phyloP scores from a whole-genome alignment of 2,888 invertebrate genomes.

The Campopleginae sp. region DNA sequence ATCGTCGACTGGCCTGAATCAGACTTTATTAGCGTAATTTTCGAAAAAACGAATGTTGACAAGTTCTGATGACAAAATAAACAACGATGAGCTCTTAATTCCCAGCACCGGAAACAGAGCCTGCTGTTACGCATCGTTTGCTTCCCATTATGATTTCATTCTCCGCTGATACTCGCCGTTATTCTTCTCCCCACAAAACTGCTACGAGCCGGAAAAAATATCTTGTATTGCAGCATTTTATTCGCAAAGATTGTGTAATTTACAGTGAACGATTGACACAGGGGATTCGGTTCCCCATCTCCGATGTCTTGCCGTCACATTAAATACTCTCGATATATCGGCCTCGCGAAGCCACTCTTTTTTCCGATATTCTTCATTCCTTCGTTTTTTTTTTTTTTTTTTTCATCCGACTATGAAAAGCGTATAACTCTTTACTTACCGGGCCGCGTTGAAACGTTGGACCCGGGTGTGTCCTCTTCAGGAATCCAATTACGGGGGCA shows the following conservation, averaged over 20 bases:
- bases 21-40: neutral
- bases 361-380: neutral
- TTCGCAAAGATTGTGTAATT: neutral
- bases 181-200: neutral
- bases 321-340: slow-evolving; percentile 11
- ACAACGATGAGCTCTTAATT: neutral
- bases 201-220: neutral
- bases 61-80: neutral
- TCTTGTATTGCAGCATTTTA: neutral
- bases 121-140: neutral
- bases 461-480: slow-evolving; percentile 68
- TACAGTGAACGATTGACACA: neutral
- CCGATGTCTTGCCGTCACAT: neutral
- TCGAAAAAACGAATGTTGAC: neutral
- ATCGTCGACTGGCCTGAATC: neutral
- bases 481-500: slow-evolving; percentile 79
- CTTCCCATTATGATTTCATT: neutral
- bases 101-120: neutral
- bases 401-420: slow-evolving; percentile 51
- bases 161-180: neutral
- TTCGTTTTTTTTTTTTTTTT: neutral
- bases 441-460: slow-evolving; percentile 40
- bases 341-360: neutral
- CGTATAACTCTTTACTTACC: slow-evolving; percentile 64
- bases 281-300: neutral